phyloP scores from a whole-genome alignment of 2,888 invertebrate genomes.

The Drosophila parthenogenetica region DNA sequence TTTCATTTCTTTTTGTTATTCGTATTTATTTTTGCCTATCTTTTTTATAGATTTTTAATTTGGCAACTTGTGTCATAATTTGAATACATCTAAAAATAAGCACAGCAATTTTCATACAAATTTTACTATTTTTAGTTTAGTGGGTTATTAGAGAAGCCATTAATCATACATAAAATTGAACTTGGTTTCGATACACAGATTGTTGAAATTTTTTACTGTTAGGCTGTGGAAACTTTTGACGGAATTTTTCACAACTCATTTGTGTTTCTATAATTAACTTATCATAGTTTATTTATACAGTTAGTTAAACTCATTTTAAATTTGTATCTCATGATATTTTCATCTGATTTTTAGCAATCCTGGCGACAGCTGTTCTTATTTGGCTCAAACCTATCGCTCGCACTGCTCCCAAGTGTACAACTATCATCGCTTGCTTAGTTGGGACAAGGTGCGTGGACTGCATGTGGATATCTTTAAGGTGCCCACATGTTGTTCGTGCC shows the following conservation, averaged over 20 bases:
- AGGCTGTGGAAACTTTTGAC: conserved; percentile 1
- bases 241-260: not conserved
- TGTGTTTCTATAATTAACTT: not conserved
- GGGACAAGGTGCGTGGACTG: conserved; percentile 92
- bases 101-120: conserved; percentile 2
- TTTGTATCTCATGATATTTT: not conserved
- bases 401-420: conserved; percentile 93
- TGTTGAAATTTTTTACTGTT: conserved; percentile 2
- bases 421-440: conserved; percentile 92
- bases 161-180: conserved; percentile 8
- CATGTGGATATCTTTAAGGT: conserved; percentile 95
- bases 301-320: not conserved
- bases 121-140: conserved; percentile 19
- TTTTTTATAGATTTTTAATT: not conserved
- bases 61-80: not conserved
- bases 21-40: not conserved
- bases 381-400: conserved; percentile 92
- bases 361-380: conserved; percentile 91
- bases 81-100: conserved; percentile 7
- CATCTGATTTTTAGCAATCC: conserved; percentile 87
- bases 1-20: not conserved
- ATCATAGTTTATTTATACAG: no score
- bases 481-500: conserved; percentile 93
- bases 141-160: conserved; percentile 20
- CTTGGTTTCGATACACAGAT: not conserved